Conservation (phyloP, 92 coral and sea anemone species). For the Zoanthus solanderi region DNA sequence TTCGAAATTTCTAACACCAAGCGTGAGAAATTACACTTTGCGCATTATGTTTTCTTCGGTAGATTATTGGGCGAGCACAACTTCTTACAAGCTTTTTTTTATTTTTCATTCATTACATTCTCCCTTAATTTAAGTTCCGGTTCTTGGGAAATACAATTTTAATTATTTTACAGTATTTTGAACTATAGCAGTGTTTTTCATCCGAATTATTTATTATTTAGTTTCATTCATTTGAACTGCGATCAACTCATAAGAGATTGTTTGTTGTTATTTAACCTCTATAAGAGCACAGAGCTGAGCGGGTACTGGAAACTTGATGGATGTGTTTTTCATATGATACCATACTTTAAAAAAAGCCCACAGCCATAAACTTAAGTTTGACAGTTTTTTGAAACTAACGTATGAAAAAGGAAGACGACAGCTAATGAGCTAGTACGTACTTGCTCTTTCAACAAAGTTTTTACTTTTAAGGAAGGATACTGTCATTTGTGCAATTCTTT, state of each 20-base stretch:
- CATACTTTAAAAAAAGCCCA: not conserved
- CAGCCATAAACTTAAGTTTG: slow-evolving; percentile 12
- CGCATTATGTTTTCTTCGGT: not conserved
- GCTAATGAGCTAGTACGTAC: slow-evolving; percentile 5
- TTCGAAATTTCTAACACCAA: not conserved
- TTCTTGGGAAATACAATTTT: not conserved
- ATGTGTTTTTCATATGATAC: not conserved
- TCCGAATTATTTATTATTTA: not conserved
- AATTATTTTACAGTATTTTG: not conserved
- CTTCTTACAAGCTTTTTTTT: not conserved
- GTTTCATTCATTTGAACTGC: not conserved
- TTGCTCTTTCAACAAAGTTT: slow-evolving; percentile 12
- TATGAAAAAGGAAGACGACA: slow-evolving; percentile 14
- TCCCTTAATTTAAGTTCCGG: slow-evolving; percentile 4
- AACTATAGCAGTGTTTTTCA: not conserved
- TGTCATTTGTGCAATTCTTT: slow-evolving; percentile 18
- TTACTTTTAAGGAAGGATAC: slow-evolving; percentile 39
- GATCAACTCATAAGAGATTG: not conserved
- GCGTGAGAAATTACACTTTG: slow-evolving; percentile 12
- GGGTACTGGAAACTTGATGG: not conserved
- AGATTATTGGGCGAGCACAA: not conserved
- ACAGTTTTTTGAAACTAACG: slow-evolving; percentile 26
- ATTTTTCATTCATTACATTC: not conserved
- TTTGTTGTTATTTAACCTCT: not conserved
- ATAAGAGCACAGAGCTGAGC: not conserved